Percentiles rank a stretch among this genome's conserved stretches.
Evolutionary conservation across 2,888 invertebrate genomes (phyloP).

Genomic region (Leucophora obtusa): DNA sequence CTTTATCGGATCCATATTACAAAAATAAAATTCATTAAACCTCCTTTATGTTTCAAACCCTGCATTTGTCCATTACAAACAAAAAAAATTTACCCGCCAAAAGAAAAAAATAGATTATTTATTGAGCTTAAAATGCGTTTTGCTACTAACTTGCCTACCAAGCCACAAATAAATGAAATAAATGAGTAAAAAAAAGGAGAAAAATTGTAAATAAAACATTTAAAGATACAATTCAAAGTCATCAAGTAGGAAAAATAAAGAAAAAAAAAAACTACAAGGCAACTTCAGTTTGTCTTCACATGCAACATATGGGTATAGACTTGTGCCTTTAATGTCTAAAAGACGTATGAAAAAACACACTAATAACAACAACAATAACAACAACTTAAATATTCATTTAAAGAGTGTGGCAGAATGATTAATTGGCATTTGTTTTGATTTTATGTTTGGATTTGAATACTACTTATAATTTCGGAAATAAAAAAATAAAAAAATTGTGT

Average conservation of each 20-base stretch:
- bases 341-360: slow-evolving; percentile 16
- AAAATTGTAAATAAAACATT: slow-evolving; percentile 23
- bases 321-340: slow-evolving; percentile 34
- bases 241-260: slow-evolving; percentile 40
- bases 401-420: slow-evolving; percentile 63
- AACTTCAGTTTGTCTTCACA: slow-evolving; percentile 47
- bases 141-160: slow-evolving; percentile 35
- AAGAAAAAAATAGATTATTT: slow-evolving; percentile 25
- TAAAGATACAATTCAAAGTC: slow-evolving; percentile 48
- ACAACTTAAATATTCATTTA: slow-evolving; percentile 40
- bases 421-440: slow-evolving; percentile 67
- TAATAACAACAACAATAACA: slow-evolving; percentile 29
- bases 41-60: background rate
- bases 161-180: slow-evolving; percentile 38
- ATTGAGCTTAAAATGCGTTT: slow-evolving; percentile 39
- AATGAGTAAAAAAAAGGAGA: slow-evolving; percentile 9
- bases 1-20: too few species aligned
- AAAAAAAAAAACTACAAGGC: slow-evolving; percentile 30
- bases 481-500: slow-evolving; percentile 29
- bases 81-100: slow-evolving; percentile 14
- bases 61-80: background rate
- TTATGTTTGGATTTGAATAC: slow-evolving; percentile 59
- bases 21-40: too few species aligned
- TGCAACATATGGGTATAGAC: slow-evolving; percentile 40
- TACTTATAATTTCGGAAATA: slow-evolving; percentile 60